Evolutionary conservation across 2,797 vertebrate species (phyloP).

Genomic region (Sternarchorhynchus goeldii): DNA sequence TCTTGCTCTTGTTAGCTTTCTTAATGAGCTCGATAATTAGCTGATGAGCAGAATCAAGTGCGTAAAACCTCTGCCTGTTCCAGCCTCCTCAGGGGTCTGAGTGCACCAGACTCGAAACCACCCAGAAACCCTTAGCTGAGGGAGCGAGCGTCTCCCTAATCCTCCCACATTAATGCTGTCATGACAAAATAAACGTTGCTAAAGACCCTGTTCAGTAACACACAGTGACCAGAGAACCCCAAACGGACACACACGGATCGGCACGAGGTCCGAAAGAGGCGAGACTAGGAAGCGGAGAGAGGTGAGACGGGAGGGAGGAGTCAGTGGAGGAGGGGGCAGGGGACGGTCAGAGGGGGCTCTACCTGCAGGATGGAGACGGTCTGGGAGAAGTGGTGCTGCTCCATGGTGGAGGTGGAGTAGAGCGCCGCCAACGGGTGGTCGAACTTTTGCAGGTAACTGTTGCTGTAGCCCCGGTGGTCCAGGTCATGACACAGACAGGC

Average conservation of each 20-base stretch:
- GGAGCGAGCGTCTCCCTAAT: conserved; percentile 16
- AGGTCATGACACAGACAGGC: conserved; percentile 98
- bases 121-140: not conserved
- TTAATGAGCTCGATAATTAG: not conserved
- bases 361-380: conserved; percentile 99
- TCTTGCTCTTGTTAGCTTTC: not conserved
- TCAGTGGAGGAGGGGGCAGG: not conserved
- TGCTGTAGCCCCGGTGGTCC: conserved; percentile 97
- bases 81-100: not conserved
- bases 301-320: not conserved
- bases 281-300: not conserved
- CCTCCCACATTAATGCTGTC: not conserved
- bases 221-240: not conserved
- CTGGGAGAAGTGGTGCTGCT: conserved; percentile 99
- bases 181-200: not conserved
- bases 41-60: conserved; percentile 1
- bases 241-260: too few relatives aligned
- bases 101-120: not conserved
- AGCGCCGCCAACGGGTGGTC: conserved; percentile 96
- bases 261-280: not conserved
- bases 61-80: not conserved
- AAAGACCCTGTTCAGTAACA: not conserved
- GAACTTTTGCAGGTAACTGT: conserved; percentile 98
- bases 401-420: conserved; percentile 98
- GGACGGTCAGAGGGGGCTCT: conserved; percentile 66